Evolutionary conservation across 1,140 invertebrate species (phyloP).

Genomic region (Potamilus streckersoni): DNA sequence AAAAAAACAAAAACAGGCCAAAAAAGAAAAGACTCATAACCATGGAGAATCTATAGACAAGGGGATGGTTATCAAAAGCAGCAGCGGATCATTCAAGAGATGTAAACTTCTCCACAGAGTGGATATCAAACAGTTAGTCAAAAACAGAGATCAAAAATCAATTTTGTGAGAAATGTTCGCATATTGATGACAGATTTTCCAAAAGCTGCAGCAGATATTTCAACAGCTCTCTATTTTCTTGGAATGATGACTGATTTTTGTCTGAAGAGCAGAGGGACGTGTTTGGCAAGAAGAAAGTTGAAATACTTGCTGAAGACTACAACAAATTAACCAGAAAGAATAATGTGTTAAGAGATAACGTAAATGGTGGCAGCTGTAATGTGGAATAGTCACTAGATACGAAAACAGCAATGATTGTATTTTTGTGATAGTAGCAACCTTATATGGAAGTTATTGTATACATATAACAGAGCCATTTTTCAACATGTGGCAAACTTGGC

Average conservation of each 20-base stretch:
- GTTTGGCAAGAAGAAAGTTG: conserved; percentile 4
- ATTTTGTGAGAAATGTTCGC: too few relatives aligned
- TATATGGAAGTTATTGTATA: not conserved
- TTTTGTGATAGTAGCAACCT: conserved; percentile 1
- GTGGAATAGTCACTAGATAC: not conserved
- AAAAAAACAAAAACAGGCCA: too few relatives aligned
- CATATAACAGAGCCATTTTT: not conserved
- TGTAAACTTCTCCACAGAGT: too few relatives aligned
- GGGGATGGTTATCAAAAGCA: too few relatives aligned
- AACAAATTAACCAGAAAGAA: not conserved
- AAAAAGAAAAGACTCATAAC: too few relatives aligned
- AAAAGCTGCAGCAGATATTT: not conserved
- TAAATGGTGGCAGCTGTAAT: not conserved
- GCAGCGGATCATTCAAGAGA: too few relatives aligned
- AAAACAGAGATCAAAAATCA: too few relatives aligned
- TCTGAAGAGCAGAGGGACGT: not conserved
- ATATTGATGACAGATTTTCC: conserved; percentile 3
- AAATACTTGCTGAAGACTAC: conserved; percentile 2
- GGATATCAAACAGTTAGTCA: too few relatives aligned
- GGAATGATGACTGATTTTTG: not conserved
- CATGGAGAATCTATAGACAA: too few relatives aligned
- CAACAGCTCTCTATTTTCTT: not conserved
- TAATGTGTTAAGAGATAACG: too few relatives aligned
- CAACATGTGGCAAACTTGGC: not conserved
- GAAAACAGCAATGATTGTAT: not conserved